Conservation (phyloP, 92 coral and sea anemone species). For the Heteractis magnifica region DNA sequence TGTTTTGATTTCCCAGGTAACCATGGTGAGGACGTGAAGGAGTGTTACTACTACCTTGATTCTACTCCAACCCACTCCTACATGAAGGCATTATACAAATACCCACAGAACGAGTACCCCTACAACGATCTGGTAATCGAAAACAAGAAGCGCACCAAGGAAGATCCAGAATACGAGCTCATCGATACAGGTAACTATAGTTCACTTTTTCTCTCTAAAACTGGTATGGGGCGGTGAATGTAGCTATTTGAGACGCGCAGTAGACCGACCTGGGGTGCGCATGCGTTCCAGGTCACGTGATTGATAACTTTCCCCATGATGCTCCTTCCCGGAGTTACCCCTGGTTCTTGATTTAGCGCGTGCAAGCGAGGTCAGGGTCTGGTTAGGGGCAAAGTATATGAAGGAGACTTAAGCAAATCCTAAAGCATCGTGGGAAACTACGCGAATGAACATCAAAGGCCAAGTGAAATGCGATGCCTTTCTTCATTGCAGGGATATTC, state of each 20-base stretch:
- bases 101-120: slow-evolving; percentile 90
- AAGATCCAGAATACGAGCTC: slow-evolving; percentile 80
- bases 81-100: slow-evolving; percentile 98
- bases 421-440: too few relatives aligned
- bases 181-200: slow-evolving; percentile 73
- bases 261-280: too few relatives aligned
- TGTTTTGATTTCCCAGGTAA: slow-evolving; percentile 56
- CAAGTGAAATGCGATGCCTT: not conserved
- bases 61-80: slow-evolving; percentile 97
- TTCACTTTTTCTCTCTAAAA: not conserved
- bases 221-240: too few relatives aligned
- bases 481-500: slow-evolving; percentile 57
- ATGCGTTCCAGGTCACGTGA: too few relatives aligned
- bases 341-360: too few relatives aligned
- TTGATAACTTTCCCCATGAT: too few relatives aligned
- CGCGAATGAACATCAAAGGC: too few relatives aligned
- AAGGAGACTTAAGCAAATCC: too few relatives aligned
- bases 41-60: slow-evolving; percentile 96
- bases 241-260: too few relatives aligned
- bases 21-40: slow-evolving; percentile 99
- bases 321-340: too few relatives aligned
- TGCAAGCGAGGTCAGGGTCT: too few relatives aligned
- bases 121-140: slow-evolving; percentile 67
- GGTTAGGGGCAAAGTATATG: too few relatives aligned
- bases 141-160: slow-evolving; percentile 65